Conservation (phyloP, 2,797 vertebrate genomes). For the Cossypha polioptera region DNA sequence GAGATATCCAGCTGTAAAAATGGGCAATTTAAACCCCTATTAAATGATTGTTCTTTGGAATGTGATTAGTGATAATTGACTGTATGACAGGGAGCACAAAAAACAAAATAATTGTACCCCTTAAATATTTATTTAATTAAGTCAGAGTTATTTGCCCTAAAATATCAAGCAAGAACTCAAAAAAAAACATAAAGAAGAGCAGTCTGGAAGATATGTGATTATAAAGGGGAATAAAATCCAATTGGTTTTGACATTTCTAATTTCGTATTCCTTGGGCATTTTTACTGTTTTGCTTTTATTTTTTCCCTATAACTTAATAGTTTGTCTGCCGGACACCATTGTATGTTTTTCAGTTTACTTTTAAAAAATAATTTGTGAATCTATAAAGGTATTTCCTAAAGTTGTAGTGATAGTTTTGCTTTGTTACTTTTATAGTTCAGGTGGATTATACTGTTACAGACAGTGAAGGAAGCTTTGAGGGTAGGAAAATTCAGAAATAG, state of each 20-base stretch:
- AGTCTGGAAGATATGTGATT: neutral
- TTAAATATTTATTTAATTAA: neutral
- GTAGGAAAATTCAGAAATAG: neutral
- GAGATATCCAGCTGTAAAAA: neutral
- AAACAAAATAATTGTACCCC: neutral
- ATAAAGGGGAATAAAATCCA: neutral
- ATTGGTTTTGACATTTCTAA: neutral
- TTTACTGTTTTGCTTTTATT: neutral
- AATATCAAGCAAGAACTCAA: neutral
- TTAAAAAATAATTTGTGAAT: neutral
- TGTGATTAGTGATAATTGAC: neutral
- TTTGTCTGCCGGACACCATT: neutral
- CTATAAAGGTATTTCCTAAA: neutral
- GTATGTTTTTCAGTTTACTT: neutral
- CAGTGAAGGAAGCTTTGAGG: neutral
- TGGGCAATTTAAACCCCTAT: neutral
- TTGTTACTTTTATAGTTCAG: neutral
- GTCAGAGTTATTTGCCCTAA: neutral
- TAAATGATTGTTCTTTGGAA: neutral
- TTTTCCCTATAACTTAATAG: neutral
- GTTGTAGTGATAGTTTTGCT: neutral
- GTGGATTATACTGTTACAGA: neutral
- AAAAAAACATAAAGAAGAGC: neutral
- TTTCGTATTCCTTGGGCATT: neutral
- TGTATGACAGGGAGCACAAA: rapidly evolving